phyloP scores from a whole-genome alignment of 1,140 invertebrate species.

The Drosophila auraria region DNA sequence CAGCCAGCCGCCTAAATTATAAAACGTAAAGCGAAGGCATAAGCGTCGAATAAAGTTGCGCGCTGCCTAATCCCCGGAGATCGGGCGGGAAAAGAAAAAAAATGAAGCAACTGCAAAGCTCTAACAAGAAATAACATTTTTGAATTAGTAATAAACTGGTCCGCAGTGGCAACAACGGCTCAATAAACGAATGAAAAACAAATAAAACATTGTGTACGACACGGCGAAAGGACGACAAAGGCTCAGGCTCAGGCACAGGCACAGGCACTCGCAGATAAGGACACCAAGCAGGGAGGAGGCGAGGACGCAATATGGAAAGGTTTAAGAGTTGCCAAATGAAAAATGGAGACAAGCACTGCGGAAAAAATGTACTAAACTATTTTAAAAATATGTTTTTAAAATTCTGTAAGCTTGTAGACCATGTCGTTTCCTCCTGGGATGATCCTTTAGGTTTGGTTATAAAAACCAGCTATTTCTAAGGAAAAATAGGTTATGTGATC shows the following conservation, averaged over 20 bases:
- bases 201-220: slow-evolving; percentile 71
- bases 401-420: too few species aligned
- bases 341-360: slow-evolving; percentile 11
- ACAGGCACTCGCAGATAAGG: background rate
- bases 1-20: slow-evolving; percentile 70
- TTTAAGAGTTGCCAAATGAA: slow-evolving; percentile 50
- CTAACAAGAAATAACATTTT: slow-evolving; percentile 79
- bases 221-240: slow-evolving; percentile 39
- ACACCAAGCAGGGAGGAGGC: slow-evolving; percentile 8
- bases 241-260: slow-evolving; percentile 1
- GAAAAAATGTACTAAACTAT: slow-evolving; percentile 15
- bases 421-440: rapidly evolving
- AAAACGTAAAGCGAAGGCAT: slow-evolving; percentile 61
- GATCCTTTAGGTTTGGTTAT: too few species aligned
- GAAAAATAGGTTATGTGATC: too few species aligned
- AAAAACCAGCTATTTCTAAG: too few species aligned
- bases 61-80: slow-evolving; percentile 62
- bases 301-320: slow-evolving; percentile 42
- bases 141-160: slow-evolving; percentile 83
- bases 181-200: slow-evolving; percentile 81
- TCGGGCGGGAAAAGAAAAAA: slow-evolving; percentile 15
- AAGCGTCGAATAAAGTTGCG: slow-evolving; percentile 54
- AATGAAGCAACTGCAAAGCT: slow-evolving; percentile 50
- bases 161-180: slow-evolving; percentile 49
- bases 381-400: too few species aligned